These are phyloP conservation scores for Onthophagus taurus DNA, from an alignment of 1,140 invertebrate genomes.

Conservation along the genomic window DNA sequence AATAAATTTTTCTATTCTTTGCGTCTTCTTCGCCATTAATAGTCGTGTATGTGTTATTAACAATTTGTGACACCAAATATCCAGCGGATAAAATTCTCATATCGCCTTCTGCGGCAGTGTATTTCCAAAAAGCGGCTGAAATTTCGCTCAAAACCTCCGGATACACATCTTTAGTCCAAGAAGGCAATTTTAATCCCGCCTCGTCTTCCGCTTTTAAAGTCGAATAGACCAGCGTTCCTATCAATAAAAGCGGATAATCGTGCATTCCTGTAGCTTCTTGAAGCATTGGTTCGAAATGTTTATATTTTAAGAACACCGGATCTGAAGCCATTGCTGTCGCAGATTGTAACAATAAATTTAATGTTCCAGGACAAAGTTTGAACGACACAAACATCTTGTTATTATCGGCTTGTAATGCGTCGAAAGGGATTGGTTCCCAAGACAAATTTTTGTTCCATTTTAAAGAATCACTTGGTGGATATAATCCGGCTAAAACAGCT, in stretches of 20 bases:
- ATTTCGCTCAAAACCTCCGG: slow-evolving; percentile 38
- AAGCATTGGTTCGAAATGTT: not conserved
- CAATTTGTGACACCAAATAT: not conserved
- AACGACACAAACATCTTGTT: not conserved
- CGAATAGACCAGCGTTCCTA: too few relatives aligned
- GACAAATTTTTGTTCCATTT: slow-evolving; percentile 27
- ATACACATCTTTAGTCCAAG: slow-evolving; percentile 50
- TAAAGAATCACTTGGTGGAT: slow-evolving; percentile 27
- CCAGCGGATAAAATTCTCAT: not conserved
- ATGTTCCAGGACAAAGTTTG: not conserved
- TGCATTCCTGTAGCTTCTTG: too few relatives aligned
- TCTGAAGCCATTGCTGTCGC: not conserved
- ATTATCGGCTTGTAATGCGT: not conserved
- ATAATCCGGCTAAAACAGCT: slow-evolving; percentile 34
- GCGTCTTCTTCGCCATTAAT: not conserved
- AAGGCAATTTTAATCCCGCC: slow-evolving; percentile 47
- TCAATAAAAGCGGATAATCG: too few relatives aligned
- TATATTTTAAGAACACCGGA: not conserved
- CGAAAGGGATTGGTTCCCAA: slow-evolving; percentile 35
- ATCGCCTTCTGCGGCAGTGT: slow-evolving; percentile 8
- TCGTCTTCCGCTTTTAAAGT: too few relatives aligned
- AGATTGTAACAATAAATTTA: not conserved
- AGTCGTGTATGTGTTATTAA: not conserved
- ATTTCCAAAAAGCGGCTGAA: slow-evolving; percentile 17
- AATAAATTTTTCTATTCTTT: slow-evolving; percentile 15